Percentiles rank a stretch among this genome's conserved stretches.
phyloP scores from a whole-genome alignment of 2,113 vertebrate genomes.

The Pygoscelis adeliae region DNA sequence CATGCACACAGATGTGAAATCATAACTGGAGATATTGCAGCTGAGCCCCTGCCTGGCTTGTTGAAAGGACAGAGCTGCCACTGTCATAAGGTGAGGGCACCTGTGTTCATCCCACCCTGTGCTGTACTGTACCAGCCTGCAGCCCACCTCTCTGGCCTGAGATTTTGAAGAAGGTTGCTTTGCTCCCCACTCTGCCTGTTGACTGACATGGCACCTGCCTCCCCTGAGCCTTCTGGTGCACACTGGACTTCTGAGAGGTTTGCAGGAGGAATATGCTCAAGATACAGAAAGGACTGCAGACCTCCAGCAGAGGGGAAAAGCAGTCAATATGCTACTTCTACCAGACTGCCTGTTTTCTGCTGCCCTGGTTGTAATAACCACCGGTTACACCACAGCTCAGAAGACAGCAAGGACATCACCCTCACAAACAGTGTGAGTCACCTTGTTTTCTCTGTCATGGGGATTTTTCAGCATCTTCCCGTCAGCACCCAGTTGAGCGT shows the following conservation, averaged over 20 bases:
- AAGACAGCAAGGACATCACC: not conserved
- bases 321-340: not conserved
- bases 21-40: not conserved
- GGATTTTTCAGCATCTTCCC: not conserved
- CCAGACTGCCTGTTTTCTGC: not conserved
- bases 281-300: not conserved
- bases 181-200: not conserved
- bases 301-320: not conserved
- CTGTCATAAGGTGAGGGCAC: rapidly evolving
- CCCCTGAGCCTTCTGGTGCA: not conserved
- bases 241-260: not conserved
- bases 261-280: not conserved
- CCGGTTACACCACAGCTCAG: not conserved
- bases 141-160: rapidly evolving
- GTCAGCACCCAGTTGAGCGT: not conserved
- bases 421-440: not conserved
- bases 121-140: no score
- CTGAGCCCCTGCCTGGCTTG: not conserved
- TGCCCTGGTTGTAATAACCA: not conserved
- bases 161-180: not conserved
- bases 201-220: rapidly evolving
- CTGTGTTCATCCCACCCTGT: rapidly evolving
- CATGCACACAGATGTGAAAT: not conserved
- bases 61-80: not conserved
- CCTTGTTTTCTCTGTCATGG: not conserved